phyloP scores from a whole-genome alignment of 2,113 vertebrate genomes.

The Coracopsis vasa region DNA sequence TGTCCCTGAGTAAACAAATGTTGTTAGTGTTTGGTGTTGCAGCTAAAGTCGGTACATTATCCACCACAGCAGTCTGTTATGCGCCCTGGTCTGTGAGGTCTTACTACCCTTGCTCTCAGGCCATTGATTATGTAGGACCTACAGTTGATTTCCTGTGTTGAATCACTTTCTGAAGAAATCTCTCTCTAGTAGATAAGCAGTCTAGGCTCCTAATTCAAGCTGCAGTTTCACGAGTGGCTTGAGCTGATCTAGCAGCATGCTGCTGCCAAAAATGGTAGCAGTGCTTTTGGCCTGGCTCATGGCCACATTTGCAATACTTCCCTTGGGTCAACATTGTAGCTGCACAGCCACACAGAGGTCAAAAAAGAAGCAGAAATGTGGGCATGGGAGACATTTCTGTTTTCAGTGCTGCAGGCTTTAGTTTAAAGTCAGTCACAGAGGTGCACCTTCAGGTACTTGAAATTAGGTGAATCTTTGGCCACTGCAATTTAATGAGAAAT shows the following conservation, averaged over 20 bases:
- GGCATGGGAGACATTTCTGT: background rate
- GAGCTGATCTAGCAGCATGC: background rate
- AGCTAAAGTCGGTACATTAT: background rate
- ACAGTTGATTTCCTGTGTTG: background rate
- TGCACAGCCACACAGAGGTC: background rate
- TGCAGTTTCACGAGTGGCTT: background rate
- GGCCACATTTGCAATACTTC: background rate
- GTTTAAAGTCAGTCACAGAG: background rate
- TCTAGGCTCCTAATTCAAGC: background rate
- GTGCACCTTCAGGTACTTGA: background rate
- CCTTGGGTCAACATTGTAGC: fast-evolving
- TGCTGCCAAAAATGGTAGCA: background rate
- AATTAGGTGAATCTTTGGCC: background rate
- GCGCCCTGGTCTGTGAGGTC: background rate
- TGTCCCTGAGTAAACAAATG: background rate
- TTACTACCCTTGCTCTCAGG: background rate
- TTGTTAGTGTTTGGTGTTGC: background rate
- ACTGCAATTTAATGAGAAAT: background rate
- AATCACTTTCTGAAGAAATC: background rate
- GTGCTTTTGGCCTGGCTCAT: background rate
- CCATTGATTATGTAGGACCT: background rate
- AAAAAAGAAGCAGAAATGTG: background rate
- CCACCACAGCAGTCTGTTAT: fast-evolving
- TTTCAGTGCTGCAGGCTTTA: background rate
- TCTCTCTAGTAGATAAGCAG: background rate